These are phyloP conservation scores for Silurus aristotelis DNA, from an alignment of 2,797 vertebrate genomes.

Conservation along the genomic window DNA sequence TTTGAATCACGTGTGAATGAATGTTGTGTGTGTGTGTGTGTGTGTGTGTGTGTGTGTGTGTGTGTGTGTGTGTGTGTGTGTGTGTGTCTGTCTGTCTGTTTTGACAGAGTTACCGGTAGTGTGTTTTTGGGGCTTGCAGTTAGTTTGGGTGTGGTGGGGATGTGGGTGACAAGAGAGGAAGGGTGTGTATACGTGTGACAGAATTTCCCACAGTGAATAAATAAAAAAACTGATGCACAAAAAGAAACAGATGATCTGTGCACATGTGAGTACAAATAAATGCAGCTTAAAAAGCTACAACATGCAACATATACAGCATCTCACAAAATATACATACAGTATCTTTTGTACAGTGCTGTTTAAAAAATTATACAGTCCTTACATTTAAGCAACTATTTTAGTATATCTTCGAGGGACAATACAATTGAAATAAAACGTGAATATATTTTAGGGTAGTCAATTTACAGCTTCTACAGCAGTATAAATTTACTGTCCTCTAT, in stretches of 20 bases:
- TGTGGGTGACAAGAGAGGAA: constrained; percentile 57
- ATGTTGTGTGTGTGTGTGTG: neutral
- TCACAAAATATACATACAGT: too few species aligned
- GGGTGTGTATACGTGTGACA: constrained; percentile 48
- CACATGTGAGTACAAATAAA: neutral
- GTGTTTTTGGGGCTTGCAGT: constrained; percentile 26
- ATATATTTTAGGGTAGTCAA: too few species aligned
- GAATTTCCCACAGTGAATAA: constrained; percentile 50
- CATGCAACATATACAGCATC: neutral
- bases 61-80: constrained; percentile 12
- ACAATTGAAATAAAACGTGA: too few species aligned
- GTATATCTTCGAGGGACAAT: too few species aligned
- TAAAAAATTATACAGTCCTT: too few species aligned
- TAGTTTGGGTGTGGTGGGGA: constrained; percentile 54
- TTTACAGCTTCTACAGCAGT: too few species aligned
- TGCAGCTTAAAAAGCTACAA: neutral
- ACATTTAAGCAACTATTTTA: too few species aligned
- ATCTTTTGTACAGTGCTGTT: too few species aligned
- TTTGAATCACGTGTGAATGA: neutral
- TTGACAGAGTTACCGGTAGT: constrained; percentile 18
- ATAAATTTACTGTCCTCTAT: too few species aligned
- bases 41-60: constrained; percentile 4
- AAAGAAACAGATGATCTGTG: constrained; percentile 14
- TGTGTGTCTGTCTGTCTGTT: constrained; percentile 21
- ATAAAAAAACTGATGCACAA: constrained; percentile 41